Conservation (phyloP, 2,797 vertebrate genomes). For the Melanotaenia trifasciata region DNA sequence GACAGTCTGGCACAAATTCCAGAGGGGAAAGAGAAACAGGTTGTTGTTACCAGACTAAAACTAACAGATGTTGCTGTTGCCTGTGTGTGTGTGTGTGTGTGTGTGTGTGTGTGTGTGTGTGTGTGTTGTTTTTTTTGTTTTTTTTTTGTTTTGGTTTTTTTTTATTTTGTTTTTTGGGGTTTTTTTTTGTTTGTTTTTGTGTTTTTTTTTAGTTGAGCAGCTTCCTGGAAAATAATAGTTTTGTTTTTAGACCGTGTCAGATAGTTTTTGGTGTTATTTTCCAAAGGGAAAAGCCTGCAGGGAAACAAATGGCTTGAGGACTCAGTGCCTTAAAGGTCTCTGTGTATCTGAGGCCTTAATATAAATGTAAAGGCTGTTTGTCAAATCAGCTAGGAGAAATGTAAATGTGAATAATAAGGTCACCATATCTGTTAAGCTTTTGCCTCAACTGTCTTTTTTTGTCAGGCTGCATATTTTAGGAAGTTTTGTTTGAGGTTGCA, state of each 20-base stretch:
- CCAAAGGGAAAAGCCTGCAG: conserved; percentile 14
- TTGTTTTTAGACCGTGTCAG: background rate
- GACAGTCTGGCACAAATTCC: conserved; percentile 9
- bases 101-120: background rate
- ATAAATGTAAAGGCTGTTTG: conserved; percentile 19
- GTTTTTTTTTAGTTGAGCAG: conserved; percentile 23
- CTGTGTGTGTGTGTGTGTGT: background rate
- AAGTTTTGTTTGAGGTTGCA: conserved; percentile 15
- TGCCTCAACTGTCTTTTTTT: conserved; percentile 39
- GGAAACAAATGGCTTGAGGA: conserved; percentile 21
- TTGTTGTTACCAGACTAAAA: conserved; percentile 20
- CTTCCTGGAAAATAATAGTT: conserved; percentile 16
- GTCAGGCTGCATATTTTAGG: too few relatives aligned
- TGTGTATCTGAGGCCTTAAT: conserved; percentile 7
- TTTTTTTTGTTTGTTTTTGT: background rate
- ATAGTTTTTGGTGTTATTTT: conserved; percentile 15
- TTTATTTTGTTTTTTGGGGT: too few relatives aligned
- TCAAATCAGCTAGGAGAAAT: background rate
- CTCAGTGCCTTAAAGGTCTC: conserved; percentile 1
- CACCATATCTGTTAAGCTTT: conserved; percentile 4
- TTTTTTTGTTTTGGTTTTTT: too few relatives aligned
- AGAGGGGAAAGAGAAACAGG: conserved; percentile 28
- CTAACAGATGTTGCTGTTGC: conserved; percentile 48
- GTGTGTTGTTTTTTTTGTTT: conserved; percentile 6
- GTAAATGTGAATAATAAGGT: conserved; percentile 8